Conservation (phyloP, 2,797 vertebrate species). For the Oreortyx pictus region DNA sequence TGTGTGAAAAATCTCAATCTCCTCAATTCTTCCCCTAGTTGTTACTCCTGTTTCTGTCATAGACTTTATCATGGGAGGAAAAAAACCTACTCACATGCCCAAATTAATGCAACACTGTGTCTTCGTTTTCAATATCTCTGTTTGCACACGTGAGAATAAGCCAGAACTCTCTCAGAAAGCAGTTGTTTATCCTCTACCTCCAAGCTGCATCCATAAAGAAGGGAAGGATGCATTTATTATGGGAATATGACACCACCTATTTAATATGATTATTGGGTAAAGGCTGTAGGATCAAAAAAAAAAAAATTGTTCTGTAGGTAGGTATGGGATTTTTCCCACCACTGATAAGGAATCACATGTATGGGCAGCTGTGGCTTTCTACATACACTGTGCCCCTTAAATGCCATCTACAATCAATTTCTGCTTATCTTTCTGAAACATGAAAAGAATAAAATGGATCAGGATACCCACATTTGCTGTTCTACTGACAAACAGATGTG, state of each 20-base stretch:
- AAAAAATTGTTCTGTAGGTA: neutral
- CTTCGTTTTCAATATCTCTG: neutral
- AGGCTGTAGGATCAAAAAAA: neutral
- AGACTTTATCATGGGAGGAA: neutral
- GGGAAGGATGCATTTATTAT: rapidly evolving
- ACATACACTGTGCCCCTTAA: neutral
- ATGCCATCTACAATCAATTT: neutral
- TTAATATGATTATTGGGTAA: neutral
- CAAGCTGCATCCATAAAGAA: neutral
- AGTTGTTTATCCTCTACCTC: neutral
- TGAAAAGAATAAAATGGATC: rapidly evolving
- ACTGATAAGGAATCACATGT: neutral
- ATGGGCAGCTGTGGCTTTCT: neutral
- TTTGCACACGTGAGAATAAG: neutral
- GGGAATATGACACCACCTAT: rapidly evolving
- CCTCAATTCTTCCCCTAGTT: neutral
- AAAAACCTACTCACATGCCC: neutral
- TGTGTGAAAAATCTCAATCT: neutral
- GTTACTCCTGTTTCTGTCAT: neutral
- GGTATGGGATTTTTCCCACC: neutral
- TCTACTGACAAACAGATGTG: neutral
- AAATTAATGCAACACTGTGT: neutral
- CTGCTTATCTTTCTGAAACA: neutral
- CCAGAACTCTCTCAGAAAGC: neutral
- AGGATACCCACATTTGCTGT: neutral